These are phyloP conservation scores for Spatula clypeata DNA, from an alignment of 2,797 vertebrate species.

Conservation along the genomic window DNA sequence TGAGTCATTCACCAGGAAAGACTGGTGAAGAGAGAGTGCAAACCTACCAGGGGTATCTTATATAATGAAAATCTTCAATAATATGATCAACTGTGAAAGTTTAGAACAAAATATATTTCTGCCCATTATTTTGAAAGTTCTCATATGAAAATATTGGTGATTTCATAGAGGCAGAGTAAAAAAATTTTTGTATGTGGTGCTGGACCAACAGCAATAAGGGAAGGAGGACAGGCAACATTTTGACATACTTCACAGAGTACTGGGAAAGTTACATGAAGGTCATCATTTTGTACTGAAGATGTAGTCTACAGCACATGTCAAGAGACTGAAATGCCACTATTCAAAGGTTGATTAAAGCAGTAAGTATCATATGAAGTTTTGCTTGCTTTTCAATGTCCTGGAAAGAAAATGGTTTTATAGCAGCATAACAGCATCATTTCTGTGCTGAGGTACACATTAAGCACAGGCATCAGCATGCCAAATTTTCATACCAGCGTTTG, in stretches of 20 bases:
- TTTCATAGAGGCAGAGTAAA: background rate
- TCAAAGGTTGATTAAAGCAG: background rate
- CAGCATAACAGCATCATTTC: background rate
- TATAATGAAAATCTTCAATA: background rate
- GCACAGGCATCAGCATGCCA: background rate
- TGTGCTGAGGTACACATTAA: background rate
- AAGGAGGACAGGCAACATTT: background rate
- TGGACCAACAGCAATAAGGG: background rate
- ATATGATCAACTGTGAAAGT: background rate
- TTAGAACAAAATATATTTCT: background rate
- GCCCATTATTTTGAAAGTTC: background rate
- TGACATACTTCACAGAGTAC: background rate
- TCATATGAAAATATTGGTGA: background rate
- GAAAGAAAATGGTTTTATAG: background rate
- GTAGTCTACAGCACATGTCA: background rate
- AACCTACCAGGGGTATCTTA: background rate
- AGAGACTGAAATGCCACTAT: background rate
- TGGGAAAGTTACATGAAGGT: background rate
- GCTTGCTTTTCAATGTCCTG: background rate
- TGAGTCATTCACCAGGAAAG: background rate
- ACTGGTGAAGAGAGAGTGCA: rapidly evolving
- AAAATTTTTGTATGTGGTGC: background rate
- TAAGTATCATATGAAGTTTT: background rate
- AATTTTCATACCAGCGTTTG: background rate
- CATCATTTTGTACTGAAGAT: background rate